Percentiles rank a stretch among this genome's conserved stretches.
These are phyloP conservation scores for Thymelicus sylvestris DNA, from an alignment of 2,888 invertebrate genomes.

Conservation along the genomic window DNA sequence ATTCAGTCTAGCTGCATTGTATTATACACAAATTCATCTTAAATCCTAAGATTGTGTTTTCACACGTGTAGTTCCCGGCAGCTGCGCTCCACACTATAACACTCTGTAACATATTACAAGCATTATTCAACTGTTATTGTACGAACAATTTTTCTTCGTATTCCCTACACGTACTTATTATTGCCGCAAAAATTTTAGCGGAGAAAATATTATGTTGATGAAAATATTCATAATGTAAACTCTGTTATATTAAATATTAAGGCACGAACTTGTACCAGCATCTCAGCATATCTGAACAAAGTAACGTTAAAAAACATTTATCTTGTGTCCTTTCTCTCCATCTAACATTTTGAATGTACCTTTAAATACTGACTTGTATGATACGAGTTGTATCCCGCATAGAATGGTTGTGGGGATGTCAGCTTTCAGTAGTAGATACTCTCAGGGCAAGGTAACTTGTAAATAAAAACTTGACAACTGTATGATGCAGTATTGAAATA, in stretches of 20 bases:
- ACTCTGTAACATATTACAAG: background rate
- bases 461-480: no score
- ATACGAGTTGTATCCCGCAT: no score
- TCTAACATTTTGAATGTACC: no score
- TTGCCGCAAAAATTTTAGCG: constrained; percentile 7
- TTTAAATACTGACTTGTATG: no score
- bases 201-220: constrained; percentile 10
- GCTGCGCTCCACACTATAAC: background rate
- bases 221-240: constrained; percentile 5
- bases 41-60: background rate
- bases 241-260: constrained; percentile 2
- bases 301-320: no score
- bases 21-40: no score
- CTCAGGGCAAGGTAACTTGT: no score
- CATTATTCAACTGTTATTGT: constrained; percentile 13
- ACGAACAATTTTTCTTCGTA: constrained; percentile 10
- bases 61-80: background rate
- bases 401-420: no score
- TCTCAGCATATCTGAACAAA: background rate
- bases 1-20: no score
- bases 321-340: no score
- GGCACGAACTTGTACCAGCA: background rate
- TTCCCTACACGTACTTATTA: constrained; percentile 17
- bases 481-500: no score
- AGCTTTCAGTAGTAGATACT: no score